A percentile compares a stretch with the other conserved stretches of the same genome.
Conservation (phyloP, 2,113 vertebrate genomes). For the Callorhinus ursinus region DNA sequence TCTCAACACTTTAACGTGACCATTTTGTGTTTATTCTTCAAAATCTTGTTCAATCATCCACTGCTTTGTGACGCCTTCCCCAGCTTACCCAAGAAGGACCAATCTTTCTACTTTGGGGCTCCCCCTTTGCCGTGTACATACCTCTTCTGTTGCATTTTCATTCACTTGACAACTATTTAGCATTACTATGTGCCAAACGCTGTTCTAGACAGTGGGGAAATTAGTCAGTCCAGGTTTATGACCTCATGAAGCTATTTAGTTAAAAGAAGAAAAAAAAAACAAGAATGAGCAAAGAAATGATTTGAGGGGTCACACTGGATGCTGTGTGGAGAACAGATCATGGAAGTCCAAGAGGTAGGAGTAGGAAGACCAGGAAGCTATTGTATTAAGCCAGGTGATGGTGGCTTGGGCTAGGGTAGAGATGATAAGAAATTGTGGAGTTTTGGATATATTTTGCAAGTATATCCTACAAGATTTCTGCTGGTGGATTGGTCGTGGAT, state of each 20-base stretch:
- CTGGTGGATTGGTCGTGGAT: neutral
- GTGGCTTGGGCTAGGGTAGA: neutral
- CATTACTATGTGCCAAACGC: neutral
- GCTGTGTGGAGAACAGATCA: neutral
- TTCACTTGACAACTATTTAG: neutral
- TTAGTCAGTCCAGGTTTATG: constrained; percentile 3
- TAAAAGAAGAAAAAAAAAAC: neutral
- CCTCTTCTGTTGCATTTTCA: neutral
- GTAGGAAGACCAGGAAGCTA: neutral
- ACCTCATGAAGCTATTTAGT: neutral
- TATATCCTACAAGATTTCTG: neutral
- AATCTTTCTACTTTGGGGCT: neutral
- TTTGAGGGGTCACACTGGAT: neutral
- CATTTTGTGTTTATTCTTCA: neutral
- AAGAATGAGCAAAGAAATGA: neutral
- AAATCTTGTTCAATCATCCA: neutral
- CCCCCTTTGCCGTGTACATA: neutral
- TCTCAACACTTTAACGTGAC: neutral
- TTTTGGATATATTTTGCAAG: neutral
- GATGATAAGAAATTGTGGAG: neutral
- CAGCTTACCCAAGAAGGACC: neutral
- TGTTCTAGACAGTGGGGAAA: neutral
- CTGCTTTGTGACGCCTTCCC: neutral
- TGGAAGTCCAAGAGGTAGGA: neutral
- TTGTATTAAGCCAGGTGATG: neutral